phyloP scores from a whole-genome alignment of 1,140 invertebrate species.

The Saccostrea cuccullata region DNA sequence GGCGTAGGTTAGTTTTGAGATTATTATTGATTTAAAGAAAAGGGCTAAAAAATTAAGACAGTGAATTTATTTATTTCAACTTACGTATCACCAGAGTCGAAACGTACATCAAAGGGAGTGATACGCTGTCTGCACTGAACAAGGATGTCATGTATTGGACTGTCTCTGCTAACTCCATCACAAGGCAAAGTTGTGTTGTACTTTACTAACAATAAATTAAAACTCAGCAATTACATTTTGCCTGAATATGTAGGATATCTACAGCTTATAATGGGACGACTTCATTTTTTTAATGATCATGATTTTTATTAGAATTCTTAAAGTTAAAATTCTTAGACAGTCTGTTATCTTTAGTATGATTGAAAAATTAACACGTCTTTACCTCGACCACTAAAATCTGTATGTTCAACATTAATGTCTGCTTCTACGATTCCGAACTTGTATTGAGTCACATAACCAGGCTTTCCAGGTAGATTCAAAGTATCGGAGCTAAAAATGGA shows the following conservation, averaged over 20 bases:
- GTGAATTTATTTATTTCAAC: neutral
- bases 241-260: too few species aligned
- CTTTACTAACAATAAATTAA: neutral
- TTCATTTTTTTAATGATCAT: too few species aligned
- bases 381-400: neutral
- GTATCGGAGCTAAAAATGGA: neutral
- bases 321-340: too few species aligned
- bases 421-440: neutral
- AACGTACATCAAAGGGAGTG: neutral
- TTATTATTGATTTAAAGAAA: too few species aligned
- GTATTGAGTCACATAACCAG: neutral
- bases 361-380: neutral
- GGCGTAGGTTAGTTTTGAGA: too few species aligned
- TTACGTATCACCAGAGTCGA: neutral
- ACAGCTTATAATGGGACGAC: too few species aligned
- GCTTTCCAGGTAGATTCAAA: neutral
- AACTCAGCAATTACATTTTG: too few species aligned
- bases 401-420: neutral
- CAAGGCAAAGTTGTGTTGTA: neutral
- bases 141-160: neutral
- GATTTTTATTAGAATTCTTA: too few species aligned
- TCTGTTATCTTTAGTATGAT: too few species aligned
- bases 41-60: too few species aligned
- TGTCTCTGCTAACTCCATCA: neutral
- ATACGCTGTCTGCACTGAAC: neutral